Evolutionary conservation across 1,140 invertebrate species (phyloP).

Genomic region (Acromyrmex heyeri): DNA sequence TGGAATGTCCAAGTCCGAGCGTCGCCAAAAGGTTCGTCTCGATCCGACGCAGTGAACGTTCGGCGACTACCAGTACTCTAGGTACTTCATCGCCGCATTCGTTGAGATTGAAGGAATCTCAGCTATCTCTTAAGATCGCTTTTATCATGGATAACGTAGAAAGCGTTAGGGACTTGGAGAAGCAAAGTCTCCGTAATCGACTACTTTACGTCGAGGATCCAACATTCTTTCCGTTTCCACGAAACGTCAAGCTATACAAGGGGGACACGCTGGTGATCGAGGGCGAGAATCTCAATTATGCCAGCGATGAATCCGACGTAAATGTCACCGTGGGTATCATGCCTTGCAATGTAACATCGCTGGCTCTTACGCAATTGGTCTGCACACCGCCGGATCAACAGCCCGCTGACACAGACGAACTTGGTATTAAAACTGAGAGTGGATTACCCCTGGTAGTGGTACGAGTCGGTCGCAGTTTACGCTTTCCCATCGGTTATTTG

Average conservation of each 20-base stretch:
- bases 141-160: slow-evolving; percentile 99
- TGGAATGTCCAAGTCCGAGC: slow-evolving; percentile 97
- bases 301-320: slow-evolving; percentile 97
- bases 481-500: slow-evolving; percentile 95
- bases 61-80: not conserved
- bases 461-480: slow-evolving; percentile 93
- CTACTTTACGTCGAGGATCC: slow-evolving; percentile 97
- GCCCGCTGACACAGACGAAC: slow-evolving; percentile 95
- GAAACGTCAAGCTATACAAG: slow-evolving; percentile 95
- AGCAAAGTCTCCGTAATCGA: slow-evolving; percentile 92
- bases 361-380: slow-evolving; percentile 95
- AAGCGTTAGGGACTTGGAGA: slow-evolving; percentile 94
- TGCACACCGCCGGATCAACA: slow-evolving; percentile 95
- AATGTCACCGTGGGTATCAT: slow-evolving; percentile 96
- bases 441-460: slow-evolving; percentile 96
- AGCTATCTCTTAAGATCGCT: slow-evolving; percentile 91
- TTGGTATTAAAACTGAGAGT: slow-evolving; percentile 91
- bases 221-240: slow-evolving; percentile 94
- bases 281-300: slow-evolving; percentile 96
- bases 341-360: slow-evolving; percentile 96
- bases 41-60: slow-evolving; percentile 68
- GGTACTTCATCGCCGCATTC: slow-evolving; percentile 65
- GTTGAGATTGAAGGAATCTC: slow-evolving; percentile 86
- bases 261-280: slow-evolving; percentile 98
- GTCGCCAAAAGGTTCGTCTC: slow-evolving; percentile 84